Base-by-base conservation (phyloP, 2,113 vertebrate species). In the Grallaria varia region DNA sequence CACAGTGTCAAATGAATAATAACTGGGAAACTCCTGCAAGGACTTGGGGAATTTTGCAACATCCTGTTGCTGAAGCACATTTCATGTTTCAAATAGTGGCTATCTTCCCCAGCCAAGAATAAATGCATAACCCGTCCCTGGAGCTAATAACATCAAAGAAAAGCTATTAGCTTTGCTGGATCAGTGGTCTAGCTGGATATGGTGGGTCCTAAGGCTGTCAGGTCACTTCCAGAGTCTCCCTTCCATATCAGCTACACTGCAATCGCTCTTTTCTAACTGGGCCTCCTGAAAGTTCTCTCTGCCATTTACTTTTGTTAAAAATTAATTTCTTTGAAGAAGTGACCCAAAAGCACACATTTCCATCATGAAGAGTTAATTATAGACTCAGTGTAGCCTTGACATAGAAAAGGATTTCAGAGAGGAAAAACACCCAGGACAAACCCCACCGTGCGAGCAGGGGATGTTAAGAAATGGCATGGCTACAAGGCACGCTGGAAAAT, bases 371-470 rank as follows among this genome's bases (percentile, higher is more conserved):
- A 55, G 50, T 40, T 50, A 66, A 77, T 71, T 44, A 60, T 12
- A 84, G 49, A 13, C 20, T 31, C 56, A 8, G 13, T 12, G 27
- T 37, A 86, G 44, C 59, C 64, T 77, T 74, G 82, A 45, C 42
- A 52, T 0, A 37, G 62, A 4, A 42, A 64, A 76, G 40, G 47
- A 55, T 58, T 73, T 58, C 5, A 22, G 66, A 79, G 58, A 59
- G 31, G 45, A 81, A 56, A 62, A 45, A 10, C 11, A 42, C 19
- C 9, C 1, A 1, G 63, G 35, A 47, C 42, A 53, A 59, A 66
- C 1, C 0, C 16, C 0, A 0, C 67, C 28, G 0, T 14, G 7
- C 3, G 49, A 62, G 30, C 2, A 10, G 53, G 62, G 33, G 13
- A 33, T 24, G 18, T 0, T 0, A 49, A 60, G 56, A 13, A 73